Percentiles rank a stretch among this genome's conserved stretches.
Evolutionary conservation across 2,113 vertebrate genomes (phyloP).

Genomic region (Ctenomys sociabilis): DNA sequence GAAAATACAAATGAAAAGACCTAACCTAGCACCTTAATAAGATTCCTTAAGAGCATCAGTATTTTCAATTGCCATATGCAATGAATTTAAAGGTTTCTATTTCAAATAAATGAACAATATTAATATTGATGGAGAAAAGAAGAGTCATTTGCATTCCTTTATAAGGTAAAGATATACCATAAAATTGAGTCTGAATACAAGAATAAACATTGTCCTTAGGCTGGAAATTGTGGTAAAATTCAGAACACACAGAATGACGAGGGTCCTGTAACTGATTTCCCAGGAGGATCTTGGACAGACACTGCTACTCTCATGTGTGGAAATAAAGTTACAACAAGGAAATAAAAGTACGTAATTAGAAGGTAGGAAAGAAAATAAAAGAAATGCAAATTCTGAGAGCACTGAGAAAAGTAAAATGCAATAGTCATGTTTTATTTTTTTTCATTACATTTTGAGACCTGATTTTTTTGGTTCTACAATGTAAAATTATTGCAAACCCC

Average conservation of each 20-base stretch:
- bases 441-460: background rate
- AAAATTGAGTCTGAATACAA: background rate
- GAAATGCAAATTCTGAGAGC: background rate
- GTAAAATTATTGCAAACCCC: background rate
- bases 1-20: background rate
- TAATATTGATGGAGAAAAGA: background rate
- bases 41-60: background rate
- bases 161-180: background rate
- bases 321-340: background rate
- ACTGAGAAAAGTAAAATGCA: background rate
- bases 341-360: background rate
- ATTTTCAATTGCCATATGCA: background rate
- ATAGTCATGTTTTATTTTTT: background rate
- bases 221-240: background rate
- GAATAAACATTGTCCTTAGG: background rate
- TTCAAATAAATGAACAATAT: background rate
- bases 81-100: background rate
- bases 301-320: accelerated
- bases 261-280: background rate
- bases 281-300: background rate
- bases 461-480: background rate
- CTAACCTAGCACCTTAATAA: background rate
- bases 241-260: background rate
- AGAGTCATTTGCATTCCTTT: background rate
- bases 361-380: background rate